Evolutionary conservation across 2,888 invertebrate species (phyloP).

Genomic region (Caenorhabditis angaria): DNA sequence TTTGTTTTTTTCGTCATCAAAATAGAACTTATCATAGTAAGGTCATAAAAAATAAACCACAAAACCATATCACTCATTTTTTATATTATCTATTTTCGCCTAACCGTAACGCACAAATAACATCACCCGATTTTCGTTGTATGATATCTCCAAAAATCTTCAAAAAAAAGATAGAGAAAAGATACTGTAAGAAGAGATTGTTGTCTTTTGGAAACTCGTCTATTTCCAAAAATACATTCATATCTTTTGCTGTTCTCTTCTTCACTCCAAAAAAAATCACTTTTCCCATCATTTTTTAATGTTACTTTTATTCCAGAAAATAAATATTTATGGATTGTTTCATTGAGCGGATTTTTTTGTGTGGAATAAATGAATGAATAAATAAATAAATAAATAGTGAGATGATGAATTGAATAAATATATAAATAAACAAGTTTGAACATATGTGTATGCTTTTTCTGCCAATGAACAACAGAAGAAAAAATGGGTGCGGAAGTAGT

Average conservation of each 20-base stretch:
- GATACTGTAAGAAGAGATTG: neutral
- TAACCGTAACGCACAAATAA: neutral
- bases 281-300: too few species aligned
- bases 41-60: too few species aligned
- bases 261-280: neutral
- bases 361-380: neutral
- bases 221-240: neutral
- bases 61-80: neutral
- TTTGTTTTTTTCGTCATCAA: too few species aligned
- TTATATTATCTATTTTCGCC: neutral
- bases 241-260: neutral
- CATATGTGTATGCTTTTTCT: neutral
- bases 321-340: neutral
- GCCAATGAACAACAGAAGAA: neutral
- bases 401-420: neutral
- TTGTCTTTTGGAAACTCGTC: neutral
- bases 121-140: neutral
- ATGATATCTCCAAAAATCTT: constrained; percentile 1
- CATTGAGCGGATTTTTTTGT: neutral
- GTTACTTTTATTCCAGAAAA: too few species aligned
- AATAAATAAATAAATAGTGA: too few species aligned
- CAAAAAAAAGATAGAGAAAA: neutral
- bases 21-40: too few species aligned
- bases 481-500: constrained; percentile 2
- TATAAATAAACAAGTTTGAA: constrained; percentile 4